Evolutionary conservation across 2,797 vertebrate species (phyloP), one percentile per base, ranked within the genome.

Genomic region (Onychomys torridus): DNA sequence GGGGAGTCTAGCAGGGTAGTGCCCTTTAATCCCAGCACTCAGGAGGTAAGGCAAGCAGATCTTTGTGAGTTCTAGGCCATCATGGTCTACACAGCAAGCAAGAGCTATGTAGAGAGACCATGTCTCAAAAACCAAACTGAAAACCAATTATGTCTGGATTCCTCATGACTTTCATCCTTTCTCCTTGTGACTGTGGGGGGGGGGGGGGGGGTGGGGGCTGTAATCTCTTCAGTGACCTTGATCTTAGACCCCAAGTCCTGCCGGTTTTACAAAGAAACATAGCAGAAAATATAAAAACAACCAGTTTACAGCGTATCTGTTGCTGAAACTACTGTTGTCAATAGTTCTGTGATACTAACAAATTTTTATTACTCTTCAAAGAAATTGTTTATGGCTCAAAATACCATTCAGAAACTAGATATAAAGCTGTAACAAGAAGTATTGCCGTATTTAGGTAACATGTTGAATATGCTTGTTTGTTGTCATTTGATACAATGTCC

Each of bases 321-420:
- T 32, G 27, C 12, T 91, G 77, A 85, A 91, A 92, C 75, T 93
- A 71, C 73, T 92, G 67, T 65, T 92, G 40, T 71, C 23, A 84
- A 43, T 79, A 93, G 84, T 85, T 90, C 27, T 94, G 25, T 76
- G 49, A 85, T 78, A 10, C 88, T 83, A 92, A 93, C n/a, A 40
- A 8, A 75, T 89, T 91, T 81, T 96, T 94, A 88, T 16, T 92
- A 65, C 76, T 81, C 69, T 71, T 88, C 93, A 92, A 12, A 63
- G 67, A 94, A 67, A 76, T 63, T 67, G 34, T 77, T 82, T 81
- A 96, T 82, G 88, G 55, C 17, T 95, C 55, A 95, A 93, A 94
- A 85, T 95, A 23, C 82, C 88, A 92, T 89, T 92, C 16, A 84
- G 93, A 92, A 93, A 82, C 17, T 78, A 85, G 86, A 71, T 67